Conservation (phyloP, 2,888 invertebrate species). For the Scaptomyza reducta region DNA sequence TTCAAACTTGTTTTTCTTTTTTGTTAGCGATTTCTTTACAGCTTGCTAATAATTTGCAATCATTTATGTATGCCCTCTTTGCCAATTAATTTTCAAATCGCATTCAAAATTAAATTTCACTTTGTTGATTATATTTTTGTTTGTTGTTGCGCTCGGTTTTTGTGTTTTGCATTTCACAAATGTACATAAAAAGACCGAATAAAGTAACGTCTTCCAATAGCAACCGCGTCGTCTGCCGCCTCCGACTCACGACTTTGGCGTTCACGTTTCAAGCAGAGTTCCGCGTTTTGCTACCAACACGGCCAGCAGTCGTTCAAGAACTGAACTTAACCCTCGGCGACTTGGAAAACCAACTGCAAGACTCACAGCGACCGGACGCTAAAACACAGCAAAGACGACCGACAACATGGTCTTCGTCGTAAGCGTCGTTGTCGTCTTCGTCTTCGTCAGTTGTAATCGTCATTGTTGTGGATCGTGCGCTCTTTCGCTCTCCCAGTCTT, state of each 20-base stretch:
- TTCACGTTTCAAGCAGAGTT: constrained; percentile 40
- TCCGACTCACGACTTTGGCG: constrained; percentile 31
- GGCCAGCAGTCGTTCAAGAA: constrained; percentile 79
- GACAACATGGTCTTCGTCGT: constrained; percentile 13
- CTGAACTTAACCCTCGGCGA: constrained; percentile 52
- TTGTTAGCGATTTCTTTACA: constrained; percentile 46
- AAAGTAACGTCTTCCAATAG: constrained; percentile 53
- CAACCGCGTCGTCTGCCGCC: constrained; percentile 39
- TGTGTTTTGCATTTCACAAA: constrained; percentile 56
- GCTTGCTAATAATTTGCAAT: constrained; percentile 43
- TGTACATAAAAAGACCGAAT: constrained; percentile 37
- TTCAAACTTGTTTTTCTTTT: constrained; percentile 44
- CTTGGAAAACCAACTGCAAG: constrained; percentile 53
- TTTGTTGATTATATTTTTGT: constrained; percentile 46
- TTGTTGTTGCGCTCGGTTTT: constrained; percentile 23
- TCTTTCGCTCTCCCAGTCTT: constrained; percentile 15
- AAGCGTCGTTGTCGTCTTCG: constrained; percentile 7
- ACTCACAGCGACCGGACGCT: constrained; percentile 30
- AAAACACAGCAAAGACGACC: constrained; percentile 34
- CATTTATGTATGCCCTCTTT: constrained; percentile 42
- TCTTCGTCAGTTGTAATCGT: constrained; percentile 38
- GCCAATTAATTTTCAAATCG: constrained; percentile 59
- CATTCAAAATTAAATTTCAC: constrained; percentile 57
- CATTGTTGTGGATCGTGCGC: constrained; percentile 52
- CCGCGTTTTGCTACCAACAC: constrained; percentile 65